Base-by-base conservation (phyloP, 1,140 invertebrate genomes). In the Heliconius himera region DNA sequence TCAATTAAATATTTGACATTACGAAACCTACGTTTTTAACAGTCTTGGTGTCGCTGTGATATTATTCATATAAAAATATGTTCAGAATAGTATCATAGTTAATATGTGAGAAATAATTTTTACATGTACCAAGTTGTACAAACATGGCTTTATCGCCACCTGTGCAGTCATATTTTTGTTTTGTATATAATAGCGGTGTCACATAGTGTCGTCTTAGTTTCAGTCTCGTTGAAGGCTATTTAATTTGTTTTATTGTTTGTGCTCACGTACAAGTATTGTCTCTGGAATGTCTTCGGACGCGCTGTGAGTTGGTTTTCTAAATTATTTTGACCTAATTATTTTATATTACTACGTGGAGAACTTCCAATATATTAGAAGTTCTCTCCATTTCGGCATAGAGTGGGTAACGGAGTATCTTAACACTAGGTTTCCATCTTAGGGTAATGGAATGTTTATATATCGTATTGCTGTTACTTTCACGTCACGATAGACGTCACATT, bases 281-380 rank as follows among this genome's bases (percentile, higher is more conserved):
- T 51, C 70, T 38, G 26, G 49, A 81, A 75, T 78, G 80, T 71
- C 72, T 71, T 60, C 73, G 18, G 60, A 74, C 46, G 56, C 76
- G 70, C n/a, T 78, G 80, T 81, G 73, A 78, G 76, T 81, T 74
- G 20, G 41, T 54, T 54, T 78, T 73, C 36, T 78, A 33, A 13
- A 74, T 74, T 78, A 70, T 74, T 74, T 49, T 73, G 54, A 26
- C 71, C 54, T 78, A 73, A 66, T 73, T 74, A 46, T 56, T 56
- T 56, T 29, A 13, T 29, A 6, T 26, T 29, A 8, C 60, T 29
- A 11, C 11, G 60, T 66, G 60, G 60, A 29, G 60, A 66, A 22
- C 22, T 29, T 66, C 8, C 13, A 46, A 46, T 1, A 46, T 46
- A 4, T 46, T 4, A 46, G 1, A 46, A 46, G 13, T 46, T 16